phyloP scores from a whole-genome alignment of 2,113 vertebrate species.

The Hydropotes inermis region DNA sequence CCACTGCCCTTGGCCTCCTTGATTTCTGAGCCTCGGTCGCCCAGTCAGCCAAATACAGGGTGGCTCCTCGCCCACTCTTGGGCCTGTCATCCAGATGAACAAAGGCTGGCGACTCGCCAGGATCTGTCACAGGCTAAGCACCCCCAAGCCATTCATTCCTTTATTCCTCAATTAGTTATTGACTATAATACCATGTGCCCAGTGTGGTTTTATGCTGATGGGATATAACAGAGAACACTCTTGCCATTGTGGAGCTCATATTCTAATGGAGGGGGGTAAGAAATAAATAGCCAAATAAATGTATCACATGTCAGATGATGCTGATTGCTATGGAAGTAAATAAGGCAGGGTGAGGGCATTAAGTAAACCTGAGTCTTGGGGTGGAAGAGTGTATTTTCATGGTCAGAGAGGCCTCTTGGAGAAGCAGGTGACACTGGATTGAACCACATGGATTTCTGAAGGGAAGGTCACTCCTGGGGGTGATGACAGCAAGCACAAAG shows the following conservation, averaged over 20 bases:
- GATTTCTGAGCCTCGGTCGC: background rate
- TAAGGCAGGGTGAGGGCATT: too few relatives aligned
- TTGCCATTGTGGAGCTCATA: background rate
- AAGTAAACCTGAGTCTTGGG: background rate
- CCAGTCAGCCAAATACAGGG: background rate
- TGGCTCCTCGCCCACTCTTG: fast-evolving
- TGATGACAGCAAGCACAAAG: background rate
- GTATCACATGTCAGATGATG: background rate
- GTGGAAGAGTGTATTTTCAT: background rate
- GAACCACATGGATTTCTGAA: background rate
- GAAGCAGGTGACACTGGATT: too few relatives aligned
- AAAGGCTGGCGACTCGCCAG: background rate
- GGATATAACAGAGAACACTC: background rate
- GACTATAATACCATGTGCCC: background rate
- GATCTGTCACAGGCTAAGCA: background rate
- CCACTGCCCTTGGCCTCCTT: background rate
- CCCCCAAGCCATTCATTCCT: background rate
- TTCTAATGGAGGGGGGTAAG: background rate
- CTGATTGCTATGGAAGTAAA: background rate
- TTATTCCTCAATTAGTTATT: background rate
- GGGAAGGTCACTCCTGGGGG: background rate
- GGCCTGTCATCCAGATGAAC: background rate
- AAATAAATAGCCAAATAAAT: background rate
- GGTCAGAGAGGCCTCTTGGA: background rate
- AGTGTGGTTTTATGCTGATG: background rate